These are phyloP conservation scores for Eupithecia insigniata DNA, from an alignment of 2,888 invertebrate species.

Conservation along the genomic window DNA sequence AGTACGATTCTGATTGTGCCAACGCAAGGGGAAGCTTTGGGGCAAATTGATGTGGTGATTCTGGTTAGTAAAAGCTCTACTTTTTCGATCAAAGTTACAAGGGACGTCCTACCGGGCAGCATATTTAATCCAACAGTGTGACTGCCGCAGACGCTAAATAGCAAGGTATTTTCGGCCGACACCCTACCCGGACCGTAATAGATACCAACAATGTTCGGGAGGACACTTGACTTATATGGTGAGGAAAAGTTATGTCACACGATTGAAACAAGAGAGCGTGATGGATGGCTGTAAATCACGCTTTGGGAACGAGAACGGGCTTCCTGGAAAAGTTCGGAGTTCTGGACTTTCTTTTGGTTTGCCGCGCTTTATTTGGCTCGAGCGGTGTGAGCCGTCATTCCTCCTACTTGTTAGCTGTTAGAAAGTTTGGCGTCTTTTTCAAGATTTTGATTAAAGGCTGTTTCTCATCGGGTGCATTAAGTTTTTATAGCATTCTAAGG, in stretches of 20 bases:
- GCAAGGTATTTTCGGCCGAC: constrained; percentile 74
- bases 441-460: neutral
- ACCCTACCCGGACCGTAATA: constrained; percentile 68
- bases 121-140: constrained; percentile 55
- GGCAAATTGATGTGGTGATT: neutral
- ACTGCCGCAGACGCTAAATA: constrained; percentile 61
- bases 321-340: constrained; percentile 31
- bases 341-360: constrained; percentile 7
- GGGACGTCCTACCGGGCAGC: neutral
- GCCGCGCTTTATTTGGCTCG: constrained; percentile 12
- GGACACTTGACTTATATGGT: constrained; percentile 73
- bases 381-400: neutral
- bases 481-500: neutral
- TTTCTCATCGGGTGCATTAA: neutral
- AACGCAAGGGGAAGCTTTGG: neutral
- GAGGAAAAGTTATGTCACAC: constrained; percentile 65
- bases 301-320: constrained; percentile 39
- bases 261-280: constrained; percentile 55
- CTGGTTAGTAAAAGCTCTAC: neutral
- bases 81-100: neutral
- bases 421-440: neutral
- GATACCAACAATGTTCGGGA: constrained; percentile 61
- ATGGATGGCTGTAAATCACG: constrained; percentile 52
- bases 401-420: constrained; percentile 3
- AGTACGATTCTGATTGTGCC: neutral